Conservation (phyloP, 92 coral and sea anemone species). For the Desmophyllum pertusum region DNA sequence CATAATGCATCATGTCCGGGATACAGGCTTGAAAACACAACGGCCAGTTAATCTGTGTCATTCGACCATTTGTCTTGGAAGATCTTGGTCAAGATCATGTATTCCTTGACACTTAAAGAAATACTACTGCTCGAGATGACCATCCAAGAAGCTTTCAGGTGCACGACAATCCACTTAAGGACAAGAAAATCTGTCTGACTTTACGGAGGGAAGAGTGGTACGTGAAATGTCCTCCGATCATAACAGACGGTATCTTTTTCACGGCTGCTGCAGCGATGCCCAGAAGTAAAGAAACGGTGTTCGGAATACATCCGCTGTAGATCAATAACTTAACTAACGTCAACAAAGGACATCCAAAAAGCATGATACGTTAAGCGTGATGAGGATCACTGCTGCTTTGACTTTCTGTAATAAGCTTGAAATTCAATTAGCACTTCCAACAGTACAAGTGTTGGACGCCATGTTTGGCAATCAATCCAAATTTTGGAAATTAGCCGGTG, state of each 20-base stretch:
- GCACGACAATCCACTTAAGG: conserved; percentile 48
- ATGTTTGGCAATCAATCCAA: conserved; percentile 64
- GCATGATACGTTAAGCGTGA: conserved; percentile 47
- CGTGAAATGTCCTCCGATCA: conserved; percentile 45
- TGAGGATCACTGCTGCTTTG: conserved; percentile 54
- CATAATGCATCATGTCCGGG: not conserved
- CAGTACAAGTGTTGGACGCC: conserved; percentile 62
- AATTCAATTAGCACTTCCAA: conserved; percentile 57
- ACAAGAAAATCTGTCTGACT: conserved; percentile 55
- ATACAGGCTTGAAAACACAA: not conserved
- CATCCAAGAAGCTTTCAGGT: conserved; percentile 34
- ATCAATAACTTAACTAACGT: conserved; percentile 38
- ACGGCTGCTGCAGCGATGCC: conserved; percentile 51
- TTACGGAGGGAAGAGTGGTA: conserved; percentile 64
- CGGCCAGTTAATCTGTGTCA: not conserved
- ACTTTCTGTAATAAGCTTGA: conserved; percentile 46
- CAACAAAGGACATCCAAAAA: conserved; percentile 50
- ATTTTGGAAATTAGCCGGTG: conserved; percentile 59
- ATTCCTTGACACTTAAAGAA: conserved; percentile 41
- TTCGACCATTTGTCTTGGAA: conserved; percentile 40
- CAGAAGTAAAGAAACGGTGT: conserved; percentile 44
- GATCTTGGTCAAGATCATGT: conserved; percentile 52
- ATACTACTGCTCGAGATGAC: conserved; percentile 43
- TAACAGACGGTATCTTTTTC: conserved; percentile 54
- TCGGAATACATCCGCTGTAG: conserved; percentile 60